Evolutionary conservation across 2,797 vertebrate species (phyloP).

Genomic region (Odontamblyopus rebecca): DNA sequence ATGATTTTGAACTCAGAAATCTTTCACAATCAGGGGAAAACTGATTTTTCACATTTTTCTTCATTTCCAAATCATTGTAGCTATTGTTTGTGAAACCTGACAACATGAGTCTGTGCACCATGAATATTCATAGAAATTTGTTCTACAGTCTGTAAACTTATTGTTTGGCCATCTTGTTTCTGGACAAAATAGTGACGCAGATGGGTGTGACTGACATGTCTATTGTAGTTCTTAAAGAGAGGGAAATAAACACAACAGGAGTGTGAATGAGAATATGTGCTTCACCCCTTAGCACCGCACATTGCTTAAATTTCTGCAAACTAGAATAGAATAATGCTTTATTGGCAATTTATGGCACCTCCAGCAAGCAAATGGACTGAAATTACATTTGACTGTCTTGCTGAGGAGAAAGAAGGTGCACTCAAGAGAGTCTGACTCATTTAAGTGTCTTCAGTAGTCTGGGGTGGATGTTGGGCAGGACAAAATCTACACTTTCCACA

Average conservation of each 20-base stretch:
- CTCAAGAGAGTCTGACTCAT: slow-evolving; percentile 13
- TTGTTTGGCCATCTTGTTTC: slow-evolving; percentile 4
- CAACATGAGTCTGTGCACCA: not conserved
- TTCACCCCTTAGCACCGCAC: not conserved
- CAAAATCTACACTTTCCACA: slow-evolving; percentile 10
- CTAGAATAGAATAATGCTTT: not conserved
- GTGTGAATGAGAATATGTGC: slow-evolving; percentile 5
- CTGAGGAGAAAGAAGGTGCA: slow-evolving; percentile 2
- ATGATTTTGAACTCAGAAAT: too few relatives aligned
- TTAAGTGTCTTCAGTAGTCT: slow-evolving; percentile 7
- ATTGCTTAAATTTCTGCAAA: slow-evolving; percentile 12
- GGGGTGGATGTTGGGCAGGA: slow-evolving; percentile 3
- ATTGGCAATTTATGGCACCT: slow-evolving; percentile 1
- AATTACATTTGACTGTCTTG: slow-evolving; percentile 17
- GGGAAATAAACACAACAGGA: slow-evolving; percentile 9
- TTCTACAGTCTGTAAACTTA: not conserved
- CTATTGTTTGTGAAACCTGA: not conserved
- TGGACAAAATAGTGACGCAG: not conserved
- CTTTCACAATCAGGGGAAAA: too few relatives aligned
- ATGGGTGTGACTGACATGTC: slow-evolving; percentile 8
- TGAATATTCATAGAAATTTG: not conserved
- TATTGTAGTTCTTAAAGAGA: slow-evolving; percentile 7
- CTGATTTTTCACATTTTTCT: not conserved
- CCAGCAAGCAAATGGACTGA: not conserved
- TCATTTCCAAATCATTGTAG: not conserved